Percentiles rank a stretch among this genome's conserved stretches.
These are phyloP conservation scores for Ibidorhyncha struthersii DNA, from an alignment of 2,113 vertebrate genomes.

Conservation along the genomic window DNA sequence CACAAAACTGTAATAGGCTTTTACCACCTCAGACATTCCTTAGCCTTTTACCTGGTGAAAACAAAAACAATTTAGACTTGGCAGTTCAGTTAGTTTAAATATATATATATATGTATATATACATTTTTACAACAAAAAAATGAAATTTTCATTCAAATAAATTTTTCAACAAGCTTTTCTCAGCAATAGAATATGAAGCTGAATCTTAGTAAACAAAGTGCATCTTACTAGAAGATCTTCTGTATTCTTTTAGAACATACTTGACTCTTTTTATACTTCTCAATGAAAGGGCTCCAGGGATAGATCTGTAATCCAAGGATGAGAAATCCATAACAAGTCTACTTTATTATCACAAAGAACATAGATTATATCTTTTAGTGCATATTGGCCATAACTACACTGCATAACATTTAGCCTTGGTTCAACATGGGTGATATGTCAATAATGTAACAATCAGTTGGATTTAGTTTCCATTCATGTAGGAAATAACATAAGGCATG, in stretches of 20 bases:
- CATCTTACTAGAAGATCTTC: background rate
- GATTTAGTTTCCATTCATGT: background rate
- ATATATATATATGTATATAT: background rate
- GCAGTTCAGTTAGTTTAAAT: background rate
- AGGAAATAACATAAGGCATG: background rate
- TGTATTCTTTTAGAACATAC: background rate
- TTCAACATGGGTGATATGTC: background rate
- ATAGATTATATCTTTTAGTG: accelerated
- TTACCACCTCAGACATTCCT: background rate
- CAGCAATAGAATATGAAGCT: background rate
- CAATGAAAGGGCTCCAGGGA: background rate
- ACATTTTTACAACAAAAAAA: background rate
- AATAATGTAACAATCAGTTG: background rate
- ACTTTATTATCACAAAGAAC: background rate
- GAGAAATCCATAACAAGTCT: background rate
- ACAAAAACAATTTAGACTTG: background rate
- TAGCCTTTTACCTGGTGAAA: background rate
- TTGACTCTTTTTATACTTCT: background rate
- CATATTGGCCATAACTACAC: background rate
- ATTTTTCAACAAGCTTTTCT: background rate
- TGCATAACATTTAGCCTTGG: background rate
- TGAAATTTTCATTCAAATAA: background rate
- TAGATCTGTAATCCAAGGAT: background rate
- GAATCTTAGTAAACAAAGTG: background rate
- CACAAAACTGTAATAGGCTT: background rate